phyloP scores from a whole-genome alignment of 2,113 vertebrate genomes.

The Colius striatus region DNA sequence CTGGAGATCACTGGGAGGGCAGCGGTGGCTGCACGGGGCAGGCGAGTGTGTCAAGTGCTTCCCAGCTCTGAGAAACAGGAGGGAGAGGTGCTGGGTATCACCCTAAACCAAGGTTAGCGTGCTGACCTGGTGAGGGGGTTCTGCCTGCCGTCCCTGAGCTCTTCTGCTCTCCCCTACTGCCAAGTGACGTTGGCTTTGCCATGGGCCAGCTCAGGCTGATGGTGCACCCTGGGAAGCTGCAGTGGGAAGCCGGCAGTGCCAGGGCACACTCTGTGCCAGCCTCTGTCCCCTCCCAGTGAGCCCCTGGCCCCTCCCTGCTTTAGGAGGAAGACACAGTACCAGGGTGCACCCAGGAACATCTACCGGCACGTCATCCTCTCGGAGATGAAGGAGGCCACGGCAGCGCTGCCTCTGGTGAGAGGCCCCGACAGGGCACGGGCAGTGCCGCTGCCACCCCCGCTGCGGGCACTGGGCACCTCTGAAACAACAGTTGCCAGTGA shows the following conservation, averaged over 20 bases:
- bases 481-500: not conserved
- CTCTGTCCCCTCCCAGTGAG: not conserved
- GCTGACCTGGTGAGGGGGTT: not conserved
- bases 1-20: too few species aligned
- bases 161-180: not conserved
- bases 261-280: not conserved
- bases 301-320: not conserved
- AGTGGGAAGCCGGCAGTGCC: not conserved
- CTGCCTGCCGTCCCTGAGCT: not conserved
- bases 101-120: not conserved
- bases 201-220: not conserved
- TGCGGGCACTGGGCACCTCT: fast-evolving
- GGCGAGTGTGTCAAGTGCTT: not conserved
- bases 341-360: conserved; percentile 92
- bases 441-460: too few species aligned
- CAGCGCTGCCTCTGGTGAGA: conserved; percentile 90
- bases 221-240: not conserved
- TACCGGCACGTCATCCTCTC: conserved; percentile 94
- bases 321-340: conserved; percentile 92
- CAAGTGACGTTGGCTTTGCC: not conserved
- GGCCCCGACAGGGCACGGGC: fast-evolving
- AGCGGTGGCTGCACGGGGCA: not conserved
- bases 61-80: not conserved
- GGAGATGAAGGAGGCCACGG: conserved; percentile 92
- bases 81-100: not conserved